Percentiles rank a stretch among this genome's conserved stretches.
phyloP scores from a whole-genome alignment of 2,888 invertebrate genomes.

The Pandemis cinnamomeana region DNA sequence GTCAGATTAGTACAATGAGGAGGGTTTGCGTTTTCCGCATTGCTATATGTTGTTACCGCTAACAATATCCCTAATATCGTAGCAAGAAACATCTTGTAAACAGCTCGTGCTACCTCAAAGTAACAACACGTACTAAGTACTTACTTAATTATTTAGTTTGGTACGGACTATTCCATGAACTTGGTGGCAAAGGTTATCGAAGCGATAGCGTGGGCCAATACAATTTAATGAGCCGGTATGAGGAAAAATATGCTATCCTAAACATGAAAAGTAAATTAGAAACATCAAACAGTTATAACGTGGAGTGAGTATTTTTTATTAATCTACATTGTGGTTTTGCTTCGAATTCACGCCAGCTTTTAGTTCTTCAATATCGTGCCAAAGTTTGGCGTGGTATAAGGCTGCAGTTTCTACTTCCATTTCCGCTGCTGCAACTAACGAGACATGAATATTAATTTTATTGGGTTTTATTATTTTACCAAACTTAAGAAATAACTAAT shows the following conservation, averaged over 20 bases:
- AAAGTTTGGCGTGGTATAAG: slow-evolving; percentile 63
- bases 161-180: slow-evolving; percentile 14
- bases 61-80: slow-evolving; percentile 35
- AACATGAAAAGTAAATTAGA: background rate
- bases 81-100: slow-evolving; percentile 22
- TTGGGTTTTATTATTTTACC: background rate
- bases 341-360: slow-evolving; percentile 44
- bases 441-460: background rate
- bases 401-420: slow-evolving; percentile 68
- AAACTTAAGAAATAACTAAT: background rate
- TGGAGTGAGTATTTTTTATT: background rate
- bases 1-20: slow-evolving; percentile 69
- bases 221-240: background rate
- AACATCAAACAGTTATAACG: background rate
- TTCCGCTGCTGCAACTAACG: slow-evolving; percentile 65
- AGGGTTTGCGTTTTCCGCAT: slow-evolving; percentile 51
- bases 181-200: slow-evolving; percentile 14
- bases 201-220: background rate
- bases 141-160: background rate
- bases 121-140: background rate
- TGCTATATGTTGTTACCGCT: slow-evolving; percentile 44
- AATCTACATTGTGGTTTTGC: slow-evolving; percentile 21
- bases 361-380: slow-evolving; percentile 59
- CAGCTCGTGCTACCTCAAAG: background rate
- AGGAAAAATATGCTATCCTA: too few relatives aligned